Evolutionary conservation across 2,888 invertebrate genomes (phyloP).

Genomic region (Tryphoninae sp.): DNA sequence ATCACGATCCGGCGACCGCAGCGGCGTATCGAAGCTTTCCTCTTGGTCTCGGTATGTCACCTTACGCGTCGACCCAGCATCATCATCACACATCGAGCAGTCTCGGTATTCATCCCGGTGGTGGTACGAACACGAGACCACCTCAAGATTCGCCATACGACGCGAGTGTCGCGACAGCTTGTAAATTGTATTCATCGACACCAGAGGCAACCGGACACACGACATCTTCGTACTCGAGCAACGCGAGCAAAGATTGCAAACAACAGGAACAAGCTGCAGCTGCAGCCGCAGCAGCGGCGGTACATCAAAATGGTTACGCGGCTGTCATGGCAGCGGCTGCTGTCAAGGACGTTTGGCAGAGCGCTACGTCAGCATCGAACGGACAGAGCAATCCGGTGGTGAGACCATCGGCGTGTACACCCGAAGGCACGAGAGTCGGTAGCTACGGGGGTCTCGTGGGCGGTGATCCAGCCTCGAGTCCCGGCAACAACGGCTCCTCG

Average conservation of each 20-base stretch:
- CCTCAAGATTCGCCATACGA: constrained; percentile 96
- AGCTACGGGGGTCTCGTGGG: constrained; percentile 91
- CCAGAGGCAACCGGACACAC: constrained; percentile 84
- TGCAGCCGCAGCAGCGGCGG: constrained; percentile 75
- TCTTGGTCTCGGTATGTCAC: constrained; percentile 91
- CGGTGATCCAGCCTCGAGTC: constrained; percentile 88
- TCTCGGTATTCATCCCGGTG: constrained; percentile 83
- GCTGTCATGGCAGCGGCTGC: constrained; percentile 87
- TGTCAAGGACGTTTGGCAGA: constrained; percentile 86
- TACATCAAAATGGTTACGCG: constrained; percentile 85
- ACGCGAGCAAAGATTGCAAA: constrained; percentile 89
- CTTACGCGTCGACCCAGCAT: constrained; percentile 88
- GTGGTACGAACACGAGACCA: constrained; percentile 89
- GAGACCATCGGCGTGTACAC: constrained; percentile 94
- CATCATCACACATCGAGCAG: constrained; percentile 85
- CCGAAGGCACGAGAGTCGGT: constrained; percentile 89
- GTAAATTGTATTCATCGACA: constrained; percentile 90
- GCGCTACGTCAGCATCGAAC: constrained; percentile 87
- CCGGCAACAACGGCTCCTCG: constrained; percentile 84
- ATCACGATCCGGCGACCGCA: constrained; percentile 89
- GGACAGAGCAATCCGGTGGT: constrained; percentile 85
- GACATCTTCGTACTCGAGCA: constrained; percentile 83
- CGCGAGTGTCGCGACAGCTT: constrained; percentile 93
- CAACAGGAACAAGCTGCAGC: constrained; percentile 84
- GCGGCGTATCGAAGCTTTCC: constrained; percentile 93